phyloP scores from a whole-genome alignment of 2,888 invertebrate genomes.

The Nebria brevicollis region DNA sequence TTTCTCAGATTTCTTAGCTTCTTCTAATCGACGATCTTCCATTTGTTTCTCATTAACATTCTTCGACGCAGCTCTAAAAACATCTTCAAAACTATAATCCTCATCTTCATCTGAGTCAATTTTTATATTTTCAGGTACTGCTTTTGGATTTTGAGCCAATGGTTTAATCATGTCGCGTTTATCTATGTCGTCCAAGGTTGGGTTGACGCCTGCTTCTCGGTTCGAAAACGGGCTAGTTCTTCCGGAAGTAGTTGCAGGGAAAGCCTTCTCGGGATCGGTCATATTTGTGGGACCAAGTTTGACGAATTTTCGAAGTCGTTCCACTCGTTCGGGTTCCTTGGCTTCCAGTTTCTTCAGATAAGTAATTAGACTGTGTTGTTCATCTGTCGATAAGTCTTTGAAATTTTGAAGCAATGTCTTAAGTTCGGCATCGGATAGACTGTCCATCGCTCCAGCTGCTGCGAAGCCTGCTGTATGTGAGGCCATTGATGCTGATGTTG shows the following conservation, averaged over 20 bases:
- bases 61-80: slow-evolving; percentile 79
- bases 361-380: slow-evolving; percentile 83
- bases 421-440: slow-evolving; percentile 81
- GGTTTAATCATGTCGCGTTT: slow-evolving; percentile 49
- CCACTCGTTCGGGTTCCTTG: slow-evolving; percentile 80
- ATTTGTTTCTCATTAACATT: slow-evolving; percentile 74
- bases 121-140: slow-evolving; percentile 58
- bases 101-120: slow-evolving; percentile 78
- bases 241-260: slow-evolving; percentile 50
- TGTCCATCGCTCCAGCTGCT: slow-evolving; percentile 71
- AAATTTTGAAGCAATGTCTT: slow-evolving; percentile 83
- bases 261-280: slow-evolving; percentile 44
- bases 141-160: slow-evolving; percentile 54
- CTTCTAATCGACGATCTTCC: slow-evolving; percentile 69
- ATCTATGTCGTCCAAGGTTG: slow-evolving; percentile 55
- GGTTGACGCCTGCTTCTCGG: slow-evolving; percentile 62
- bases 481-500: slow-evolving; percentile 42
- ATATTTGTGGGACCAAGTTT: slow-evolving; percentile 64
- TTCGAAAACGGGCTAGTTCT: slow-evolving; percentile 66
- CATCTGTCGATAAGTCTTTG: slow-evolving; percentile 81
- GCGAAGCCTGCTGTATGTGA: background rate
- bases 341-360: slow-evolving; percentile 84
- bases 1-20: slow-evolving; percentile 55
- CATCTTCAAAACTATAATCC: slow-evolving; percentile 86
- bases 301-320: slow-evolving; percentile 79